Percentiles rank a stretch among this genome's conserved stretches.
phyloP scores from a whole-genome alignment of 1,140 invertebrate genomes.

The Spodoptera frugiperda region DNA sequence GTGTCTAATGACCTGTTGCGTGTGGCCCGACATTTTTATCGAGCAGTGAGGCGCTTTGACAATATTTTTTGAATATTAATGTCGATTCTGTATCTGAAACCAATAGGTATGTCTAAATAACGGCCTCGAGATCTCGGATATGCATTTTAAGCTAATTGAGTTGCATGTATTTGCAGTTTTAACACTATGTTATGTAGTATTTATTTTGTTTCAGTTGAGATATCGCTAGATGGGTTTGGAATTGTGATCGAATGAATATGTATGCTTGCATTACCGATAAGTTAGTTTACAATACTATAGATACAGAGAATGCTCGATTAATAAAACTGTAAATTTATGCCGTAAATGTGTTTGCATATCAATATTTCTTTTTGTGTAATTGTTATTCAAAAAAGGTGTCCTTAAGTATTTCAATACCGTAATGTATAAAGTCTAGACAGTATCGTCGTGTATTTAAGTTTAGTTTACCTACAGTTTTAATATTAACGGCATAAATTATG shows the following conservation, averaged over 20 bases:
- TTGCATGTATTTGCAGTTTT: constrained; percentile 54
- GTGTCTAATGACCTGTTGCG: constrained; percentile 84
- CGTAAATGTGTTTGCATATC: constrained; percentile 12
- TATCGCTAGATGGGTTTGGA: constrained; percentile 38
- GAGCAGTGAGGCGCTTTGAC: constrained; percentile 78
- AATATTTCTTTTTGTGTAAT: constrained; percentile 4
- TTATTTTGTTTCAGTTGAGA: constrained; percentile 43
- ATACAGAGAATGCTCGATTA: constrained; percentile 30
- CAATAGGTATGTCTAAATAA: constrained; percentile 62
- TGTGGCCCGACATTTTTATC: constrained; percentile 85
- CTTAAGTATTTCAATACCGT: neutral
- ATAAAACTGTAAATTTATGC: constrained; percentile 43
- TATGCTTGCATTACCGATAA: constrained; percentile 30
- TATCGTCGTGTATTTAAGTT: too few species aligned
- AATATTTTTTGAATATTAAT: constrained; percentile 84
- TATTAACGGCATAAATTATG: too few species aligned
- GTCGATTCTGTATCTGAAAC: constrained; percentile 79
- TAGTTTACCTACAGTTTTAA: too few species aligned
- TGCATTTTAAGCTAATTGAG: constrained; percentile 59
- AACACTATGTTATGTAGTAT: constrained; percentile 40
- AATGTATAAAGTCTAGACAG: neutral
- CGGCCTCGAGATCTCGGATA: constrained; percentile 27
- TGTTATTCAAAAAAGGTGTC: neutral
- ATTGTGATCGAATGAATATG: constrained; percentile 41
- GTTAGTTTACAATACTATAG: constrained; percentile 39